phyloP scores from a whole-genome alignment of 2,797 vertebrate species.

The Mustela erminea region DNA sequence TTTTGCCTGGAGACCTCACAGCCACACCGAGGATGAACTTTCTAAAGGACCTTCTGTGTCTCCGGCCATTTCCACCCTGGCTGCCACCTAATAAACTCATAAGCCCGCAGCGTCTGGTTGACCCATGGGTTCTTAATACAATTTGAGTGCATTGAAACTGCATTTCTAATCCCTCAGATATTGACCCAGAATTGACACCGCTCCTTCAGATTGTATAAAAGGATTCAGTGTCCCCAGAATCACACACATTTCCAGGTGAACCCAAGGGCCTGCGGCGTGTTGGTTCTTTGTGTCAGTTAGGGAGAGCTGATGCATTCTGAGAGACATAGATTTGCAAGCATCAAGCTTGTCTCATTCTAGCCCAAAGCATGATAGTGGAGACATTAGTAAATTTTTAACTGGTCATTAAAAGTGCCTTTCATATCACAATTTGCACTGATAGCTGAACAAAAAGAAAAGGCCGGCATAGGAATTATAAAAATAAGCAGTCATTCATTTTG shows the following conservation, averaged over 20 bases:
- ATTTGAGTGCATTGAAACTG: constrained; percentile 61
- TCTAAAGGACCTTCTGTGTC: background rate
- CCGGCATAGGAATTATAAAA: constrained; percentile 67
- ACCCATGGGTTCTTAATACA: constrained; percentile 71
- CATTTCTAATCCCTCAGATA: constrained; percentile 70
- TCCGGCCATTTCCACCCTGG: background rate
- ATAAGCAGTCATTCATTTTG: constrained; percentile 68
- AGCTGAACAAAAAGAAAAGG: constrained; percentile 78
- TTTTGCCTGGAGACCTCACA: constrained; percentile 22
- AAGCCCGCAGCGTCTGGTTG: constrained; percentile 33
- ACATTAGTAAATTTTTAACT: constrained; percentile 78
- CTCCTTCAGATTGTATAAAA: constrained; percentile 53
- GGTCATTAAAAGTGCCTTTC: constrained; percentile 81
- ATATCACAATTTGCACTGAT: constrained; percentile 72
- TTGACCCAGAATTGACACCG: constrained; percentile 64
- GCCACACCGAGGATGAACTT: constrained; percentile 22
- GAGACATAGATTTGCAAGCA: constrained; percentile 55
- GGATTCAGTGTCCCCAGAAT: constrained; percentile 53
- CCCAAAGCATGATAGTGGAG: background rate
- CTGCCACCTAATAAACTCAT: constrained; percentile 21
- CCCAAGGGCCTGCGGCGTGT: background rate
- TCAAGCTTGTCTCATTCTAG: constrained; percentile 60
- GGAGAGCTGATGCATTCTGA: background rate
- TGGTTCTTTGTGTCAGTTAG: constrained; percentile 6
- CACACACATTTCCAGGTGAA: constrained; percentile 52